Conservation (phyloP, 2,888 invertebrate genomes). For the Cerceris rybyensis region DNA sequence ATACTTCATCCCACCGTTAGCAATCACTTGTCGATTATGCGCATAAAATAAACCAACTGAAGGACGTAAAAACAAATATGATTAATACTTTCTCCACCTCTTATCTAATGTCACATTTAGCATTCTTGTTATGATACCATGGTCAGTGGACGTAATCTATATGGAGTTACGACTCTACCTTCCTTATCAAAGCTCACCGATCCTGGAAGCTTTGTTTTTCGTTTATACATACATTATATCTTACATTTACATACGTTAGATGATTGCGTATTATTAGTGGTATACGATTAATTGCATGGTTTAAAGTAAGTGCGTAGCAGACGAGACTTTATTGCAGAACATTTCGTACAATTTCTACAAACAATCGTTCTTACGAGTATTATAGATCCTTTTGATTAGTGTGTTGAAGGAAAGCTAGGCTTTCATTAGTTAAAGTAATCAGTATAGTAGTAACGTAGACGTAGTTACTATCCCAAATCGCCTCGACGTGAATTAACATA, state of each 20-base stretch:
- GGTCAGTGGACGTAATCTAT: conserved; percentile 30
- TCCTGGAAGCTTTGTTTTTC: conserved; percentile 54
- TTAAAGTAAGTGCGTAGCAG: conserved; percentile 61
- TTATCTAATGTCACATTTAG: conserved; percentile 29
- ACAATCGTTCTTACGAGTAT: conserved; percentile 40
- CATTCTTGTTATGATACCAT: conserved; percentile 18
- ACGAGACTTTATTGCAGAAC: conserved; percentile 55
- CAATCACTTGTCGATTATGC: conserved; percentile 48
- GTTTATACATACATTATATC: conserved; percentile 38
- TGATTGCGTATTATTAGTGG: conserved; percentile 65
- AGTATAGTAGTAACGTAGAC: conserved; percentile 49
- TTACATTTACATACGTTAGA: conserved; percentile 37
- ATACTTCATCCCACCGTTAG: too few relatives aligned
- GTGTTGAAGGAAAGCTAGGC: conserved; percentile 47
- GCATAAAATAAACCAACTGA: conserved; percentile 19
- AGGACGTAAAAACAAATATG: conserved; percentile 13
- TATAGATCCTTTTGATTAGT: conserved; percentile 35
- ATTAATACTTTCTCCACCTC: conserved; percentile 15
- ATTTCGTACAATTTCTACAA: conserved; percentile 50
- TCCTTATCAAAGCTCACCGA: conserved; percentile 46
- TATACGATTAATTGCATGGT: conserved; percentile 63
- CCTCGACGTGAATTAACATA: conserved; percentile 1
- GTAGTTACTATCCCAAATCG: conserved; percentile 35
- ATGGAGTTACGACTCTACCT: conserved; percentile 36
- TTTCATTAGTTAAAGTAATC: conserved; percentile 44